Conservation (phyloP, 2,113 vertebrate genomes). For the Bos indicus region DNA sequence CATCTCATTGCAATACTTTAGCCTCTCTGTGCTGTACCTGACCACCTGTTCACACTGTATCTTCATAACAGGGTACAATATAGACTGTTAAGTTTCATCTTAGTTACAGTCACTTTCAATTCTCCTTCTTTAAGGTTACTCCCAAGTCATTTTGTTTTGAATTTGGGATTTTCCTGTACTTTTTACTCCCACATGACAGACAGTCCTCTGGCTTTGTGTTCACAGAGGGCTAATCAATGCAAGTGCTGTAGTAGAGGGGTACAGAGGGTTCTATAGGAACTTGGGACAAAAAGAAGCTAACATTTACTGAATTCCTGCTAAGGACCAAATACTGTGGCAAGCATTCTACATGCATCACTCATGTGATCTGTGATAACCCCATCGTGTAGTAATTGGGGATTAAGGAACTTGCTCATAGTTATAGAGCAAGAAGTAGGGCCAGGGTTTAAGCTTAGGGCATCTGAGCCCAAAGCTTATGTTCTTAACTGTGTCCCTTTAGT, state of each 20-base stretch:
- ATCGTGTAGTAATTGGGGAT: conserved; percentile 11
- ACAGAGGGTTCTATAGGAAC: background rate
- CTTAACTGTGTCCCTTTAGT: conserved; percentile 1
- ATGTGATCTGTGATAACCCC: background rate
- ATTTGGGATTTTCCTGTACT: background rate
- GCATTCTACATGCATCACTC: background rate
- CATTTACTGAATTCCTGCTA: background rate
- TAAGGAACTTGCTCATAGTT: background rate
- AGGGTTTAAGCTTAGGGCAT: background rate
- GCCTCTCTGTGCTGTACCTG: background rate
- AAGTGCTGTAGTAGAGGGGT: background rate
- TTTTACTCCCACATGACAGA: background rate
- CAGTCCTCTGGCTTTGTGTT: background rate
- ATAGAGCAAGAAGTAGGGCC: conserved; percentile 7
- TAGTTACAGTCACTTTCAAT: background rate
- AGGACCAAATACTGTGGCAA: background rate
- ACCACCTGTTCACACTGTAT: background rate
- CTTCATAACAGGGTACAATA: background rate
- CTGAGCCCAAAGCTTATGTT: conserved; percentile 34
- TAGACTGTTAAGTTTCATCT: background rate
- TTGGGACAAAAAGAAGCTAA: background rate
- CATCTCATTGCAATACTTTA: background rate
- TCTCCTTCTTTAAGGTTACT: background rate
- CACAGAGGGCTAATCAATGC: background rate
- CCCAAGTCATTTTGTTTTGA: background rate